Percentiles rank a stretch among this genome's conserved stretches.
Evolutionary conservation across 2,113 vertebrate species (phyloP).

Genomic region (Albula glossodonta): DNA sequence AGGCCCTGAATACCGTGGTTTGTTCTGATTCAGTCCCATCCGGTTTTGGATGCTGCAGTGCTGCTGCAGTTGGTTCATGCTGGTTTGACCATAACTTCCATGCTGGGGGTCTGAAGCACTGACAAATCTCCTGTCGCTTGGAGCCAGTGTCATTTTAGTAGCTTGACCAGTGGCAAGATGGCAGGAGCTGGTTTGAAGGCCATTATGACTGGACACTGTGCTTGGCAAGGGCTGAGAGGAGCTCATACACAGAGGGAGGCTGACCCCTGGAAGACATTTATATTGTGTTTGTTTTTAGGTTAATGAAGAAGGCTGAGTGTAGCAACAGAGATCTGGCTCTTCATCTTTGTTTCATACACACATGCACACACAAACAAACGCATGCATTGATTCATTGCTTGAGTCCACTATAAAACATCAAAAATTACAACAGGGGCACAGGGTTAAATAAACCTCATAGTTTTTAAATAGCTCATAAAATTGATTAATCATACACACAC

Average conservation of each 20-base stretch:
- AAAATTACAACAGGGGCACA: background rate
- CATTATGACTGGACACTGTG: slow-evolving; percentile 66
- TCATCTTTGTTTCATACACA: background rate
- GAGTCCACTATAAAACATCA: background rate
- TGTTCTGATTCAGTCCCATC: slow-evolving; percentile 74
- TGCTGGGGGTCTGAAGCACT: slow-evolving; percentile 66
- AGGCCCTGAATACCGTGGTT: slow-evolving; percentile 72
- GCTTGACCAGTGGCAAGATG: slow-evolving; percentile 67
- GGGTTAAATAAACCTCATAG: background rate
- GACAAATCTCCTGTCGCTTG: slow-evolving; percentile 63
- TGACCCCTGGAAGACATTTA: slow-evolving; percentile 57
- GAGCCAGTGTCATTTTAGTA: slow-evolving; percentile 65
- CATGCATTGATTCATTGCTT: background rate
- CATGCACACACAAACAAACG: background rate
- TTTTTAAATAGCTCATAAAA: background rate
- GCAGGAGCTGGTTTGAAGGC: slow-evolving; percentile 63
- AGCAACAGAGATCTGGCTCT: background rate
- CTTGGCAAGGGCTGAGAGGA: slow-evolving; percentile 67
- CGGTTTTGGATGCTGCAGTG: slow-evolving; percentile 77
- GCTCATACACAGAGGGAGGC: slow-evolving; percentile 62
- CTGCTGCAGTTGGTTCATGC: slow-evolving; percentile 70
- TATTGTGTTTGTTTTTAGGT: too few species aligned
- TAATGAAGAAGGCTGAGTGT: too few species aligned
- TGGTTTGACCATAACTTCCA: slow-evolving; percentile 58
- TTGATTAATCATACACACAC: background rate